These are phyloP conservation scores for Sminthurides bifidus DNA, from an alignment of 1,140 invertebrate genomes.

Conservation along the genomic window DNA sequence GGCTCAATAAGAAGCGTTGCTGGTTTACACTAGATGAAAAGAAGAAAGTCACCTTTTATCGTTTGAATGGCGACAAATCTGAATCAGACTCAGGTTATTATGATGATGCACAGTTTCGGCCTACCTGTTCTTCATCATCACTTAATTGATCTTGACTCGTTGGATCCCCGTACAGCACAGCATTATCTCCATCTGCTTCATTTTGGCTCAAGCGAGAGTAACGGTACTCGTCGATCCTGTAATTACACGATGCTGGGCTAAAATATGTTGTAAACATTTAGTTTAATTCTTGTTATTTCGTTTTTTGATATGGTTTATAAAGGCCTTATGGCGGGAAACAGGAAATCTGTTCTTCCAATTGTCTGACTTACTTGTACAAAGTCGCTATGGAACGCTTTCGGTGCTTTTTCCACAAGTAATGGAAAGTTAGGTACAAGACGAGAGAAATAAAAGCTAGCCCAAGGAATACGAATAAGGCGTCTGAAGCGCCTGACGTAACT, in stretches of 20 bases:
- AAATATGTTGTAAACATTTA: slow-evolving; percentile 1
- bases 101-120: neutral
- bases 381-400: slow-evolving; percentile 11
- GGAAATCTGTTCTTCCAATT: too few species aligned
- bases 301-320: neutral
- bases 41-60: too few species aligned
- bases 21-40: slow-evolving; percentile 23
- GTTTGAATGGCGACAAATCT: too few species aligned
- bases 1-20: slow-evolving; percentile 26
- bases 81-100: slow-evolving; percentile 4
- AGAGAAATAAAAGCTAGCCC: slow-evolving; percentile 16
- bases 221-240: slow-evolving; percentile 26
- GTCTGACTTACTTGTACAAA: slow-evolving; percentile 25
- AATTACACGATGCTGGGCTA: neutral
- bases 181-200: slow-evolving; percentile 25
- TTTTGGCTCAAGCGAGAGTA: slow-evolving; percentile 30
- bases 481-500: neutral
- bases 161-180: slow-evolving; percentile 18
- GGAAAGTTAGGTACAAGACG: slow-evolving; percentile 15
- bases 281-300: too few species aligned
- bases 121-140: slow-evolving; percentile 14
- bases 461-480: slow-evolving; percentile 21
- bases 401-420: slow-evolving; percentile 29
- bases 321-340: too few species aligned
- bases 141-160: slow-evolving; percentile 1